phyloP scores from a whole-genome alignment of 2,888 invertebrate genomes.

The Hartigia nigra region DNA sequence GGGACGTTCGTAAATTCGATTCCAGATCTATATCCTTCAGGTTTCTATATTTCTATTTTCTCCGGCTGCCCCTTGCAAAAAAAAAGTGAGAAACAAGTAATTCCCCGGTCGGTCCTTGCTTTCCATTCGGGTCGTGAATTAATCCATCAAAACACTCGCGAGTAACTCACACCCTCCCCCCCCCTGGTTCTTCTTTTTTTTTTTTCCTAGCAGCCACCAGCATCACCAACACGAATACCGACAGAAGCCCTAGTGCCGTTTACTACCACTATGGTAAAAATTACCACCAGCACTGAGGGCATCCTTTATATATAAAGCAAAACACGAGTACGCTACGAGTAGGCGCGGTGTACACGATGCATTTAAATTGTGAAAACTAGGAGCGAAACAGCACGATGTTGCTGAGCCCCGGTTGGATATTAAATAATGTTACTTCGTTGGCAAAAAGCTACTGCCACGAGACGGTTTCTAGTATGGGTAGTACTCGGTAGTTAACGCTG shows the following conservation, averaged over 20 bases:
- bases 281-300: background rate
- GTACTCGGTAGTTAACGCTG: background rate
- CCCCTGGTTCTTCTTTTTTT: slow-evolving; percentile 33
- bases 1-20: background rate
- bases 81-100: slow-evolving; percentile 41
- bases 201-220: slow-evolving; percentile 15
- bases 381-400: background rate
- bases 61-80: background rate
- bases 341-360: background rate
- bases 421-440: background rate
- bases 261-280: background rate
- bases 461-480: background rate
- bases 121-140: slow-evolving; percentile 58
- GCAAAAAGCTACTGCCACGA: background rate
- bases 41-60: background rate
- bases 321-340: slow-evolving; percentile 21
- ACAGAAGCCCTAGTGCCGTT: background rate
- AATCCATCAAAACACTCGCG: slow-evolving; percentile 59
- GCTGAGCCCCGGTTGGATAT: background rate
- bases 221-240: background rate
- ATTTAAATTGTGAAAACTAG: background rate
- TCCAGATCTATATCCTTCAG: background rate
- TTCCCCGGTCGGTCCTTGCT: slow-evolving; percentile 45
- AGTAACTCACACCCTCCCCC: slow-evolving; percentile 48
- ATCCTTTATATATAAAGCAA: slow-evolving; percentile 15